Conservation (phyloP, 2,888 invertebrate genomes). For the Cordilura impudica region DNA sequence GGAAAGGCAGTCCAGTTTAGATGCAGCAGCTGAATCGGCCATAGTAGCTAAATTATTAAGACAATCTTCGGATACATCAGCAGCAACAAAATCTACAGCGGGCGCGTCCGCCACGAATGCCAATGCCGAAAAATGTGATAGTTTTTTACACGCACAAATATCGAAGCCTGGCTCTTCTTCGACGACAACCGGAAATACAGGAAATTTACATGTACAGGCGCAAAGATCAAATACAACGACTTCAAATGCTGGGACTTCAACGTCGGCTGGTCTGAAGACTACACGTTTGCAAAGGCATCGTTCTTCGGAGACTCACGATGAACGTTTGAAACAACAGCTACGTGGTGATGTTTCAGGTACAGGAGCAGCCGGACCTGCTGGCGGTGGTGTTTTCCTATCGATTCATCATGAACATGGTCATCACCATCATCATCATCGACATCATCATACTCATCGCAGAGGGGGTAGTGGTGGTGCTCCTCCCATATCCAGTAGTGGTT, state of each 20-base stretch:
- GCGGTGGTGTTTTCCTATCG: slow-evolving; percentile 69
- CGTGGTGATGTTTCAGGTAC: slow-evolving; percentile 59
- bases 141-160: slow-evolving; percentile 71
- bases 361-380: slow-evolving; percentile 6
- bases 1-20: slow-evolving; percentile 75
- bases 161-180: slow-evolving; percentile 39
- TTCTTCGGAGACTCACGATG: slow-evolving; percentile 77
- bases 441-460: slow-evolving; percentile 62
- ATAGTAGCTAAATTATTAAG: slow-evolving; percentile 69
- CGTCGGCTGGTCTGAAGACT: slow-evolving; percentile 73
- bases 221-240: slow-evolving; percentile 59
- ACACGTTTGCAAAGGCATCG: slow-evolving; percentile 76
- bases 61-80: slow-evolving; percentile 69
- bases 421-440: slow-evolving; percentile 67
- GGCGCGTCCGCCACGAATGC: slow-evolving; percentile 23
- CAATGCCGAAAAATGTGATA: slow-evolving; percentile 64
- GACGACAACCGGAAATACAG: slow-evolving; percentile 61
- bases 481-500: slow-evolving; percentile 64
- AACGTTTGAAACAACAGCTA: slow-evolving; percentile 73
- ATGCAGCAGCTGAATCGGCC: slow-evolving; percentile 69
- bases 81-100: slow-evolving; percentile 58
- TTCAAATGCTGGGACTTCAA: slow-evolving; percentile 58
- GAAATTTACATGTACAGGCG: slow-evolving; percentile 36
- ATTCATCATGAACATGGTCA: slow-evolving; percentile 71
- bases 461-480: slow-evolving; percentile 66